Evolutionary conservation across 2,113 vertebrate genomes (phyloP).

Genomic region (Strix uralensis): DNA sequence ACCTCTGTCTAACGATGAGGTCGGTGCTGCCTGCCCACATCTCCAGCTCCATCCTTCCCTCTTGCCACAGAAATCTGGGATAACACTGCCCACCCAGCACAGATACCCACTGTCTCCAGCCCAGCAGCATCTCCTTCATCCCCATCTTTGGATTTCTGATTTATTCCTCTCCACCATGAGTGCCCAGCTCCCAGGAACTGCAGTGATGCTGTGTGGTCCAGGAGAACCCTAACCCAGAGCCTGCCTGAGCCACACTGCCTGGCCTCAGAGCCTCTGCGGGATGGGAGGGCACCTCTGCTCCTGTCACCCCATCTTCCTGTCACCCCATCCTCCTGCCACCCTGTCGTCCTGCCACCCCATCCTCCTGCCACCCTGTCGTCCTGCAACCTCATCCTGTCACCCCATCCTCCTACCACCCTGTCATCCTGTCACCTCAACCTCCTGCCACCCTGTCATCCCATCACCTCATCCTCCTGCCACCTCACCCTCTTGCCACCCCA

Average conservation of each 20-base stretch:
- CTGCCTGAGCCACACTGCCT: not conserved
- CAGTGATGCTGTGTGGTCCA: rapidly evolving
- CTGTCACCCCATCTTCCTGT: not conserved
- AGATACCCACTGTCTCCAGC: rapidly evolving
- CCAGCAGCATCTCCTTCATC: not conserved
- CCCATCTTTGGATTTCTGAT: not conserved
- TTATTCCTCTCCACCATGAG: not conserved
- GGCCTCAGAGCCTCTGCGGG: rapidly evolving
- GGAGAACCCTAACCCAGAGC: not conserved
- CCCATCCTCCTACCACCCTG: rapidly evolving
- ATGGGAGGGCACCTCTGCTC: not conserved
- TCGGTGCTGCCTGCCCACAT: not conserved
- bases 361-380: not conserved
- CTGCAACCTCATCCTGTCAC: not conserved
- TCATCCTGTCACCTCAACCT: rapidly evolving
- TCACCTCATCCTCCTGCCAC: rapidly evolving
- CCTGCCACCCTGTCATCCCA: not conserved
- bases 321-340: not conserved
- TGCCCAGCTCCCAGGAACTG: rapidly evolving
- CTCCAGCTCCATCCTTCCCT: not conserved
- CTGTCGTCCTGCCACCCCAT: rapidly evolving
- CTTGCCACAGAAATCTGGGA: not conserved
- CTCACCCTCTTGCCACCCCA: not conserved
- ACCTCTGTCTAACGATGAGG: rapidly evolving
- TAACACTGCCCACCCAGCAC: not conserved